Evolutionary conservation across 2,888 invertebrate species (phyloP).

Genomic region (Aspidiotus rigidus): DNA sequence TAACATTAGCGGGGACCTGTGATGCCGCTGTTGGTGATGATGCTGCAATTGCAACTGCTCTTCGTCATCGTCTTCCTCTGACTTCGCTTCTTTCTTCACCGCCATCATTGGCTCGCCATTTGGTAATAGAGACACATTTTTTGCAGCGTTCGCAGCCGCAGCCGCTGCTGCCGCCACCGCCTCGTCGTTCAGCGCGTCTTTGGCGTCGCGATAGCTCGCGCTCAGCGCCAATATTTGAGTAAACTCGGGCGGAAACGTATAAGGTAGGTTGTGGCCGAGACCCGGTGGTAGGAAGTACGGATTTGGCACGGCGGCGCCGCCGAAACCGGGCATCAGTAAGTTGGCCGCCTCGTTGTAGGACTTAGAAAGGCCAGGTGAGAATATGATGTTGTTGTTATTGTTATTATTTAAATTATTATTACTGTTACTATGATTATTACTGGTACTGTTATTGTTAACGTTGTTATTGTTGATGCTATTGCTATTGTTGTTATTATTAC

Average conservation of each 20-base stretch:
- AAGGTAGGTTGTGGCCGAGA: slow-evolving; percentile 43
- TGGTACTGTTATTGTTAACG: slow-evolving; percentile 44
- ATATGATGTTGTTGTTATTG: slow-evolving; percentile 31
- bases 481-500: slow-evolving; percentile 44
- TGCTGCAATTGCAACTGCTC: slow-evolving; percentile 8
- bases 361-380: slow-evolving; percentile 51
- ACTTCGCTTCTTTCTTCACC: slow-evolving; percentile 32
- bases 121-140: slow-evolving; percentile 11
- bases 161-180: background rate
- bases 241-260: slow-evolving; percentile 51
- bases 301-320: slow-evolving; percentile 51
- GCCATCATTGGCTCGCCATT: slow-evolving; percentile 25
- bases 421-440: slow-evolving; percentile 46
- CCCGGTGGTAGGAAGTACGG: slow-evolving; percentile 55
- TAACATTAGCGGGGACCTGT: slow-evolving; percentile 7
- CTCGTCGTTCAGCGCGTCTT: slow-evolving; percentile 17
- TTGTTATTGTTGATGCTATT: slow-evolving; percentile 47
- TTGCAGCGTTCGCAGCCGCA: background rate
- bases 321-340: slow-evolving; percentile 54
- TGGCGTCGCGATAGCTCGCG: slow-evolving; percentile 3
- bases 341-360: slow-evolving; percentile 42
- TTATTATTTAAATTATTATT: slow-evolving; percentile 43
- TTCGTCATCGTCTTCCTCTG: slow-evolving; percentile 31
- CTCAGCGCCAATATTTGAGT: slow-evolving; percentile 52
- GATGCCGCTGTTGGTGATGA: background rate